Evolutionary conservation across 1,140 invertebrate species (phyloP).

Genomic region (Nomia melanderi): DNA sequence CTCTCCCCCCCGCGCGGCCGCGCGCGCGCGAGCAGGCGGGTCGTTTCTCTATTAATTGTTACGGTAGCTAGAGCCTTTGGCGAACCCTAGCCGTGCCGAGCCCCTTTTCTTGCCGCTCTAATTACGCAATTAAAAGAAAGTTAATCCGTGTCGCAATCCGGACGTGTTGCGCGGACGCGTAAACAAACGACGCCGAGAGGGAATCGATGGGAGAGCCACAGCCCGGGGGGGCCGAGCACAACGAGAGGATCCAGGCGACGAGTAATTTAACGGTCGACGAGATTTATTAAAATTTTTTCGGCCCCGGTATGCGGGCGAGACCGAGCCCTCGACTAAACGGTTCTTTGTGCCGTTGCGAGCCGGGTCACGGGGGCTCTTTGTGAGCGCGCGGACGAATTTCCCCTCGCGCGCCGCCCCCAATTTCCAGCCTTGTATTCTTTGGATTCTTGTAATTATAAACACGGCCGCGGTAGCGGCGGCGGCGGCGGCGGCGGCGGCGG

Average conservation of each 20-base stretch:
- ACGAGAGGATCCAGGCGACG: constrained; percentile 36
- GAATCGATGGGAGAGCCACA: background rate
- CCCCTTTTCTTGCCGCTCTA: constrained; percentile 32
- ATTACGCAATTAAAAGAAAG: constrained; percentile 64
- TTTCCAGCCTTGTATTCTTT: constrained; percentile 45
- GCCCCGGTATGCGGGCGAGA: constrained; percentile 47
- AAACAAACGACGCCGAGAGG: constrained; percentile 46
- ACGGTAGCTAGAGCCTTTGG: too few relatives aligned
- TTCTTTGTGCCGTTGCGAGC: constrained; percentile 43
- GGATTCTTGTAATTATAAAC: constrained; percentile 43
- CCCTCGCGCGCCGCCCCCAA: constrained; percentile 17
- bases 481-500: background rate
- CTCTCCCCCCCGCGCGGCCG: background rate
- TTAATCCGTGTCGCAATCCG: constrained; percentile 50
- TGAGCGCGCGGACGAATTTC: constrained; percentile 34
- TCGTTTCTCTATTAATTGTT: constrained; percentile 37
- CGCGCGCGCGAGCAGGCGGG: background rate
- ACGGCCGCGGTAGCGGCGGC: background rate
- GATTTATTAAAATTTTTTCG: constrained; percentile 71
- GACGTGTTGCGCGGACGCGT: constrained; percentile 20
- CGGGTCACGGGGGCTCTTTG: constrained; percentile 11
- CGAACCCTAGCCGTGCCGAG: too few relatives aligned
- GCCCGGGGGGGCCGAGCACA: background rate
- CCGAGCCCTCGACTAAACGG: constrained; percentile 48
- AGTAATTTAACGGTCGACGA: constrained; percentile 69